Conservation (phyloP, 1,140 invertebrate genomes). For the Monochamus saltuarius region DNA sequence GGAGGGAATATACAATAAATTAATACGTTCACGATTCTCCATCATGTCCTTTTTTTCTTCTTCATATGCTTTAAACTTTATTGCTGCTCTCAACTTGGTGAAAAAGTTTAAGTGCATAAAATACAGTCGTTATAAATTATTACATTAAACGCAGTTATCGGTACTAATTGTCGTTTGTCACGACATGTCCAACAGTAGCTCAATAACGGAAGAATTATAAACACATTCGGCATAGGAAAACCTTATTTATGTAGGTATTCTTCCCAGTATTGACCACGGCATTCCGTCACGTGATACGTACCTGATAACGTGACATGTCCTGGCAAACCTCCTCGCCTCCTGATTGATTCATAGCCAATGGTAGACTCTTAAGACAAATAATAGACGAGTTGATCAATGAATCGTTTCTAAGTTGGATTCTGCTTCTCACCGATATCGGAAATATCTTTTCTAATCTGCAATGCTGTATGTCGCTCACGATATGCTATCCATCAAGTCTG, state of each 20-base stretch:
- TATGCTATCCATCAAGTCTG: too few relatives aligned
- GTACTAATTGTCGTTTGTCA: slow-evolving; percentile 18
- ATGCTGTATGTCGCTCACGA: too few relatives aligned
- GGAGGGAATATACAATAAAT: too few relatives aligned
- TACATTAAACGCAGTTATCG: slow-evolving; percentile 14
- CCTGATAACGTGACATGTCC: slow-evolving; percentile 23
- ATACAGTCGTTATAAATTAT: not conserved
- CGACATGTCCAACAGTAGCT: slow-evolving; percentile 16
- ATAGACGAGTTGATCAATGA: too few relatives aligned
- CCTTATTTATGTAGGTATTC: slow-evolving; percentile 21
- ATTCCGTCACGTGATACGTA: slow-evolving; percentile 22
- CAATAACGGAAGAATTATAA: slow-evolving; percentile 8
- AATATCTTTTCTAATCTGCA: too few relatives aligned
- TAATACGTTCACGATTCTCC: not conserved
- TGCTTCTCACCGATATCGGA: too few relatives aligned
- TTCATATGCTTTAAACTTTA: not conserved
- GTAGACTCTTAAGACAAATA: not conserved
- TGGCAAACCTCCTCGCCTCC: slow-evolving; percentile 15
- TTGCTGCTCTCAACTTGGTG: not conserved
- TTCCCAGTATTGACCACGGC: slow-evolving; percentile 20
- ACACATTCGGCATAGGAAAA: not conserved
- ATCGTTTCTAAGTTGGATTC: too few relatives aligned
- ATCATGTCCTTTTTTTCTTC: slow-evolving; percentile 4
- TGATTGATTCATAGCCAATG: slow-evolving; percentile 20
- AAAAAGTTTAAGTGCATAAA: slow-evolving; percentile 17